Percentiles rank a stretch among this genome's conserved stretches.
These are phyloP conservation scores for Pogona vitticeps DNA, from an alignment of 2,113 vertebrate genomes.

Conservation along the genomic window DNA sequence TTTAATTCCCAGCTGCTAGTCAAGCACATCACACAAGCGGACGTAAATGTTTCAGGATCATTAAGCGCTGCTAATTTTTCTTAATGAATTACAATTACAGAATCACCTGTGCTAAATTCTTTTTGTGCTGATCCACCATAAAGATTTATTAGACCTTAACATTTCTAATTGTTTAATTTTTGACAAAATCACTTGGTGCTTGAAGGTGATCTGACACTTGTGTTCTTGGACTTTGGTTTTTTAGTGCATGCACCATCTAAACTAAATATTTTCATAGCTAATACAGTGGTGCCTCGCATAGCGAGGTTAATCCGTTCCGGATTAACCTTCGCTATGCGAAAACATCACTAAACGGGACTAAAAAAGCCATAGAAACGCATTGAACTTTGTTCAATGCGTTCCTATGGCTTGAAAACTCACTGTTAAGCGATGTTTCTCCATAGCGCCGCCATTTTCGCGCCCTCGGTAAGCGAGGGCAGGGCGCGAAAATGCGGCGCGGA, in stretches of 20 bases:
- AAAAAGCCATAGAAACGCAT: too few species aligned
- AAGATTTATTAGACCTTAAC: slow-evolving; percentile 54
- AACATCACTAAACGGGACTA: too few species aligned
- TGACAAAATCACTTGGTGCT: slow-evolving; percentile 27
- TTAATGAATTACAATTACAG: slow-evolving; percentile 45
- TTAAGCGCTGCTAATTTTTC: slow-evolving; percentile 46
- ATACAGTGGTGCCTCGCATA: too few species aligned
- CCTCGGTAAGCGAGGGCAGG: too few species aligned
- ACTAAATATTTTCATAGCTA: background rate
- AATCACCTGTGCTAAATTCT: background rate
- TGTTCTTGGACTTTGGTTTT: slow-evolving; percentile 16
- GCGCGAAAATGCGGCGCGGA: too few species aligned
- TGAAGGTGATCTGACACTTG: slow-evolving; percentile 29
- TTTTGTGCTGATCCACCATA: slow-evolving; percentile 40
- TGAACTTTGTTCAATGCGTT: too few species aligned
- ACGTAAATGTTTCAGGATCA: slow-evolving; percentile 39
- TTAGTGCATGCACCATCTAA: background rate
- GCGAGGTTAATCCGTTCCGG: too few species aligned
- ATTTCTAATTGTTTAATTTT: slow-evolving; percentile 45
- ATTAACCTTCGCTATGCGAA: too few species aligned
- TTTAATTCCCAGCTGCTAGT: slow-evolving; percentile 22
- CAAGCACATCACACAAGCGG: background rate
- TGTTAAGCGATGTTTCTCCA: too few species aligned
- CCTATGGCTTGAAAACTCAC: too few species aligned
- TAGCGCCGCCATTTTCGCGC: too few species aligned